Percentiles rank a stretch among this genome's conserved stretches.
Evolutionary conservation across 30 jellyfish, hydroid and myxozoan genomes (phyloP).

Genomic region (Turritopsis rubra): DNA sequence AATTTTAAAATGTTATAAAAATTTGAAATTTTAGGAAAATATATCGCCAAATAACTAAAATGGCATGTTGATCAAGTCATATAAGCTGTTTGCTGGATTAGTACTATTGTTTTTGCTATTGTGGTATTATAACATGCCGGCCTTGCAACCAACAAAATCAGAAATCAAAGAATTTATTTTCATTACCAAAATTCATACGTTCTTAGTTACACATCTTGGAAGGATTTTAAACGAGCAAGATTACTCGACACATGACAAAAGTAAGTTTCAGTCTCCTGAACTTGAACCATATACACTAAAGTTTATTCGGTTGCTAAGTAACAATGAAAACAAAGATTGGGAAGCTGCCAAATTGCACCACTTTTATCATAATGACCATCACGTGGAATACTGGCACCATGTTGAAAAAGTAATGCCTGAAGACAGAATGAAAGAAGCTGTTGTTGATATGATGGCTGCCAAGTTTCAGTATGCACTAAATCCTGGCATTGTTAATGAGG

Average conservation of each 20-base stretch:
- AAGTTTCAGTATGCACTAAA: constrained; percentile 10
- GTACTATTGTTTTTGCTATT: neutral
- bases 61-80: neutral
- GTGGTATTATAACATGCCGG: neutral
- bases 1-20: too few species aligned
- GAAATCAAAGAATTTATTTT: constrained; percentile 9
- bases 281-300: neutral
- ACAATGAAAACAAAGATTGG: constrained; percentile 11
- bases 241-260: constrained; percentile 11
- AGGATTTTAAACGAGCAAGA: constrained; percentile 11
- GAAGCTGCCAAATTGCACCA: constrained; percentile 5
- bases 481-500: neutral
- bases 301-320: neutral
- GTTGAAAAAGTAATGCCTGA: neutral
- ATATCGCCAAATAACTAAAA: too few species aligned
- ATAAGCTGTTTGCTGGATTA: neutral
- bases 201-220: constrained; percentile 17
- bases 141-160: neutral
- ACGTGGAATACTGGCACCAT: constrained; percentile 8
- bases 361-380: constrained; percentile 13
- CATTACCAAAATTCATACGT: constrained; percentile 17
- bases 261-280: constrained; percentile 18
- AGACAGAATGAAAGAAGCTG: constrained; percentile 9
- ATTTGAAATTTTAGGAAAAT: too few species aligned
- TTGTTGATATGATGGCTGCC: constrained; percentile 25